Evolutionary conservation across 2,113 vertebrate genomes (phyloP), one percentile per base, ranked within the genome.

Genomic region (Salvelinus sp.): DNA sequence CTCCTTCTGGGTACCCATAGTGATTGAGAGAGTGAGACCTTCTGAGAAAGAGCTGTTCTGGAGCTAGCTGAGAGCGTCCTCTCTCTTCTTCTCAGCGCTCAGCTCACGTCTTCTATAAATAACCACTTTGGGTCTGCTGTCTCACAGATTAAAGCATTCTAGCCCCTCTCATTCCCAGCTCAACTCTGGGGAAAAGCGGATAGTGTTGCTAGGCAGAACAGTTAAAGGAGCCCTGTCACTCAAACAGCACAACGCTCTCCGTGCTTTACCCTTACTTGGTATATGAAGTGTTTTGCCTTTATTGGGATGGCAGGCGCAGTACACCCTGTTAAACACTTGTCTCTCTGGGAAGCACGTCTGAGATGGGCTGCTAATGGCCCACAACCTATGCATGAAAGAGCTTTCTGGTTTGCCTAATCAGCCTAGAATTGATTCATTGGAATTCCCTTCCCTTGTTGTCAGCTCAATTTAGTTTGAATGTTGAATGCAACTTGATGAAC

Each of bases 61-160:
- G 73, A 83, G 81, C 63, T 79, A 80, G 50, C 50, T 54, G 50
- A 54, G 50, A 54, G 50, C 14, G 16, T 83, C 22, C 62, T 27
- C 22, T 85, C 82, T 83, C 67, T 80, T 80, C 63, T 83, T 76
- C 77, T 70, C 54, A n/a, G 81, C 83, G 80, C 87, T 86, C 88
- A 88, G 88, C 50, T 54, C 12, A 54, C 13, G 86, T 88, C 88
- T 79, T 88, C 93, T 93, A 92, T 91, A 91, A 94, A 93, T 93
- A 93, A 91, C 90, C 78, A 1, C 83, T 92, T 92, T 91, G 90
- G 92, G 92, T 93, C 89, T 92, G 91, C 91, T 87, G 90, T 89
- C 88, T 92, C 91, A 84, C 87, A 88, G 90, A 91, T 91, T 89
- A 93, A 93, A 93, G 92, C 88, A 82, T 86, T 82, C 48, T 73